A percentile compares a stretch with the other conserved stretches of the same genome.
phyloP scores from a whole-genome alignment of 1,140 invertebrate genomes.

The Dreissena polymorpha region DNA sequence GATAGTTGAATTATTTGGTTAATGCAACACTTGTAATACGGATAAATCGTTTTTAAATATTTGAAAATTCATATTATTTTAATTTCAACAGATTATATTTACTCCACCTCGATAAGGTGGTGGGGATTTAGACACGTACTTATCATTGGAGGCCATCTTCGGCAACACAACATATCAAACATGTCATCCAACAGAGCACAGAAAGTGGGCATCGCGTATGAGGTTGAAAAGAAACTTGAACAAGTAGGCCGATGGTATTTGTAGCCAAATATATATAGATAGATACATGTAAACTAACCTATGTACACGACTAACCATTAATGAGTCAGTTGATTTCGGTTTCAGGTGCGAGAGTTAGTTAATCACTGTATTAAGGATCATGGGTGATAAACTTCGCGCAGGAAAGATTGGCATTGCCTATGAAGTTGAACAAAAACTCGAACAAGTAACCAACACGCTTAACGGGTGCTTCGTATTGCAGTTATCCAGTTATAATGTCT shows the following conservation, averaged over 20 bases:
- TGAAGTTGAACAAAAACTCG: constrained; percentile 41
- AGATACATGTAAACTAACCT: background rate
- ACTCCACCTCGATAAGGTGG: too few relatives aligned
- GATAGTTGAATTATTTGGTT: too few relatives aligned
- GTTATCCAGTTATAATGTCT: too few relatives aligned
- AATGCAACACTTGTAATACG: too few relatives aligned
- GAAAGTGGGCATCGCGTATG: constrained; percentile 48
- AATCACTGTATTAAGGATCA: background rate
- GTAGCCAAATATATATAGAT: background rate
- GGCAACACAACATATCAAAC: background rate
- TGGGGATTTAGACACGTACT: too few relatives aligned
- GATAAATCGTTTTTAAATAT: too few relatives aligned
- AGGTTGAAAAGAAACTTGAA: constrained; percentile 51
- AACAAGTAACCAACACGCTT: constrained; percentile 25
- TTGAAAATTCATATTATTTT: too few relatives aligned
- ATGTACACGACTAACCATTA: background rate
- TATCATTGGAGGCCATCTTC: too few relatives aligned
- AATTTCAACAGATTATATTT: too few relatives aligned
- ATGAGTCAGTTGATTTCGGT: too few relatives aligned
- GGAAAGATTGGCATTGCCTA: constrained; percentile 45
- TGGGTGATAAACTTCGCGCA: constrained; percentile 31
- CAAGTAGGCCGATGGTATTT: constrained; percentile 31
- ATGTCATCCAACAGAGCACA: constrained; percentile 41
- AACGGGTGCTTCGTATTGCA: too few relatives aligned
- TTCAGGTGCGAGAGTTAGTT: too few relatives aligned